Evolutionary conservation across 2,888 invertebrate genomes (phyloP).

Genomic region (Lasius fuliginosus): DNA sequence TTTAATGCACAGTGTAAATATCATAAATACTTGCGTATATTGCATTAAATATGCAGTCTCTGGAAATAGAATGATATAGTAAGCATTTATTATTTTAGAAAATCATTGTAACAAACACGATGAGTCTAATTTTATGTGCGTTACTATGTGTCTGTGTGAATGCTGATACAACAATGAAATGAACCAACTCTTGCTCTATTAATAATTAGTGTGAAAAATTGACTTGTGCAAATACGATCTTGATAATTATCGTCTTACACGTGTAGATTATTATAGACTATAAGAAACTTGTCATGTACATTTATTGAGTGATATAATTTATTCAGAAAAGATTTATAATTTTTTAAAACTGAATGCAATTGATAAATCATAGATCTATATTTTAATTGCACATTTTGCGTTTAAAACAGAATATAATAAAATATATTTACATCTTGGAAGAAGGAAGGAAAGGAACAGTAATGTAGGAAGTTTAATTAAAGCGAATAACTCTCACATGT

Average conservation of each 20-base stretch:
- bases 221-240: background rate
- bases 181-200: background rate
- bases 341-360: background rate
- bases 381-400: background rate
- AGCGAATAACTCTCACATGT: background rate
- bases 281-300: background rate
- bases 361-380: background rate
- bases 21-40: background rate
- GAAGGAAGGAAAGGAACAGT: background rate
- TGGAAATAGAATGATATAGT: background rate
- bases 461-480: background rate
- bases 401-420: background rate
- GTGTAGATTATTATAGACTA: background rate
- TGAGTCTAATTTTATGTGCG: background rate
- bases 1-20: background rate
- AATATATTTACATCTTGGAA: slow-evolving; percentile 9
- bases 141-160: background rate
- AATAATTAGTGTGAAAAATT: background rate
- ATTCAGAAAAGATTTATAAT: background rate
- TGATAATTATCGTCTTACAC: background rate
- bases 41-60: background rate
- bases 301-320: slow-evolving; percentile 10
- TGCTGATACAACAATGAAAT: background rate
- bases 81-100: slow-evolving; percentile 4
- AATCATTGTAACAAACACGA: background rate